Conservation (phyloP, 2,113 vertebrate genomes). For the Myrmophylax atrothorax region DNA sequence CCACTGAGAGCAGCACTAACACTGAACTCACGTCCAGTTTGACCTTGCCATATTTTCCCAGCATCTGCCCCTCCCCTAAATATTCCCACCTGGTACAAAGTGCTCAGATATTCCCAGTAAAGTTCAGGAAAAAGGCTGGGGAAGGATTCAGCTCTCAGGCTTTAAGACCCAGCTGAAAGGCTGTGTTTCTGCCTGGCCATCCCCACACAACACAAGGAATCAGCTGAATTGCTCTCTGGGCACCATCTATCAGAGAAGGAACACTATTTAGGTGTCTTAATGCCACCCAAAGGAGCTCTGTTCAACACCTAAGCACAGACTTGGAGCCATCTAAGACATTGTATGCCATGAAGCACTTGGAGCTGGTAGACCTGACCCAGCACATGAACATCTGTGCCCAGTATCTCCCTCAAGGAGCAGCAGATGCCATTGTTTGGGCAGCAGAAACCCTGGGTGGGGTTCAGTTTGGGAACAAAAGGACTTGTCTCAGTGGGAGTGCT, state of each 20-base stretch:
- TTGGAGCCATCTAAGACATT: background rate
- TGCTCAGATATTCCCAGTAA: background rate
- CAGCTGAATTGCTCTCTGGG: background rate
- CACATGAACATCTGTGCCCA: background rate
- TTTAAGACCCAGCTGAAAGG: background rate
- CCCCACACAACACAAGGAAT: fast-evolving
- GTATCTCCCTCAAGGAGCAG: background rate
- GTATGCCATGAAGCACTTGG: background rate
- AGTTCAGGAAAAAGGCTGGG: background rate
- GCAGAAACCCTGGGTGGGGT: background rate
- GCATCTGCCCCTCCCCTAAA: background rate
- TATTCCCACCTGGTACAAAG: background rate
- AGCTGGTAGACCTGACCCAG: background rate
- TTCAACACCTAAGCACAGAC: background rate
- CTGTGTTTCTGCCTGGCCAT: background rate
- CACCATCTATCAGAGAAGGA: background rate
- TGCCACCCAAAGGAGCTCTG: background rate
- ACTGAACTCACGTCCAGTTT: background rate
- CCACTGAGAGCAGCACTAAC: background rate
- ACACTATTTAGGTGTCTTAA: background rate
- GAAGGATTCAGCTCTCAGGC: background rate
- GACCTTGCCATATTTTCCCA: background rate
- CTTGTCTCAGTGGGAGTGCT: background rate
- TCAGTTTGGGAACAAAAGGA: background rate
- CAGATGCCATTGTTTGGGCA: background rate